These are phyloP conservation scores for Drosophila nr. perissopoda DNA, from an alignment of 2,888 invertebrate genomes.

Conservation along the genomic window DNA sequence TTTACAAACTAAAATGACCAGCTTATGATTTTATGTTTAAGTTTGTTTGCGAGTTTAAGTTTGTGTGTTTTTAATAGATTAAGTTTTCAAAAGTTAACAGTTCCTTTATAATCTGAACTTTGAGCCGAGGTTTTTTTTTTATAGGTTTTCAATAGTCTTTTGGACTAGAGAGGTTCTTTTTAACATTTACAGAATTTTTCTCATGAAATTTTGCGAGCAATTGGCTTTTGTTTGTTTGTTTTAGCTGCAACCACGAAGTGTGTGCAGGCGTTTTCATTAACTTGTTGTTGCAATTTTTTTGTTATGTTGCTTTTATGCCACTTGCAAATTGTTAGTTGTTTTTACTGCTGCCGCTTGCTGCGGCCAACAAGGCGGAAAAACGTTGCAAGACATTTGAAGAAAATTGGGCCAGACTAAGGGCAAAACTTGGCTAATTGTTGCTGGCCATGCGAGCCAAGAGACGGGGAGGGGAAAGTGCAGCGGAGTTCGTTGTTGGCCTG, in stretches of 20 bases:
- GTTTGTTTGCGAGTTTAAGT: neutral
- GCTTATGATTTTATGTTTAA: neutral
- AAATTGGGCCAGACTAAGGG: conserved; percentile 54
- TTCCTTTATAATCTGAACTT: neutral
- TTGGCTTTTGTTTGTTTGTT: conserved; percentile 16
- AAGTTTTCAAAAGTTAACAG: neutral
- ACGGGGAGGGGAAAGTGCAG: neutral
- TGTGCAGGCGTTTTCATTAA: conserved; percentile 69
- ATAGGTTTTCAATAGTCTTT: neutral
- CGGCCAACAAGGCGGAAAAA: conserved; percentile 60
- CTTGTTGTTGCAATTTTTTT: conserved; percentile 71
- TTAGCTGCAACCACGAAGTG: conserved; percentile 34
- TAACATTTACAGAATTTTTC: neutral
- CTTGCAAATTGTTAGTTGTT: conserved; percentile 48
- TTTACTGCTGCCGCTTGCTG: conserved; percentile 41
- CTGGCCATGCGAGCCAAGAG: conserved; percentile 52
- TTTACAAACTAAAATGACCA: neutral
- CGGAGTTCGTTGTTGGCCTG: conserved; percentile 26
- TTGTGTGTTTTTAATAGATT: neutral
- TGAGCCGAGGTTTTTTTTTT: neutral
- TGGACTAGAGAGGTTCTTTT: neutral
- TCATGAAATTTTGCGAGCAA: conserved; percentile 1
- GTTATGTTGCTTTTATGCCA: conserved; percentile 42
- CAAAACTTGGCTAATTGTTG: conserved; percentile 82
- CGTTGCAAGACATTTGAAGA: conserved; percentile 57